Conservation (phyloP, 2,888 invertebrate genomes). For the Blomia tropicalis region DNA sequence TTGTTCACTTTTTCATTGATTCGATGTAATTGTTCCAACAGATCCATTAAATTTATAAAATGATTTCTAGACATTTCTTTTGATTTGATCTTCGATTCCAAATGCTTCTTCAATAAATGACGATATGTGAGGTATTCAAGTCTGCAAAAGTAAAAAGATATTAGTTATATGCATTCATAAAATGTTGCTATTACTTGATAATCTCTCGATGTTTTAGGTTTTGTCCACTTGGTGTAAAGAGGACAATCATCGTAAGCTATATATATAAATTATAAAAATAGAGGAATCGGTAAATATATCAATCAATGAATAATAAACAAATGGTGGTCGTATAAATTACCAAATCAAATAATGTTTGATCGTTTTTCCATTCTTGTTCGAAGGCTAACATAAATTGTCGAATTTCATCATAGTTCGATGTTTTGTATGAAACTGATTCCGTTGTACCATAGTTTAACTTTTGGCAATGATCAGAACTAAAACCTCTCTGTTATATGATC, state of each 20-base stretch:
- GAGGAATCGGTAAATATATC: conserved; percentile 47
- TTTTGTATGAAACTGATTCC: too few relatives aligned
- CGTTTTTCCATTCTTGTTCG: conserved; percentile 63
- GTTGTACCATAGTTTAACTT: too few relatives aligned
- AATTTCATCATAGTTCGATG: conserved; percentile 36
- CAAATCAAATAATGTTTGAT: conserved; percentile 51
- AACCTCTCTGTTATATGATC: too few relatives aligned
- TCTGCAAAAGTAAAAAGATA: neutral
- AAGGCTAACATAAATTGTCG: conserved; percentile 69
- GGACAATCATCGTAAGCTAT: conserved; percentile 70
- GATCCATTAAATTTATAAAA: neutral
- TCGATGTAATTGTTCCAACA: neutral
- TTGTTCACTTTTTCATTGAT: conserved; percentile 7
- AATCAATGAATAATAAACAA: neutral
- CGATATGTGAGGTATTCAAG: conserved; percentile 6
- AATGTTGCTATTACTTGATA: conserved; percentile 40
- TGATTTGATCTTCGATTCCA: neutral
- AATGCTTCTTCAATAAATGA: neutral
- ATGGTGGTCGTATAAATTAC: conserved; percentile 1
- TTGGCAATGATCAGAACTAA: too few relatives aligned
- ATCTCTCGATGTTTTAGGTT: conserved; percentile 67
- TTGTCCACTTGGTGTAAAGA: conserved; percentile 68
- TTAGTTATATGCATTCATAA: neutral
- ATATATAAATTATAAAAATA: neutral
- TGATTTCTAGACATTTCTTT: neutral